Evolutionary conservation across 2,113 vertebrate species (phyloP).

Genomic region (Paradisaea rubra): DNA sequence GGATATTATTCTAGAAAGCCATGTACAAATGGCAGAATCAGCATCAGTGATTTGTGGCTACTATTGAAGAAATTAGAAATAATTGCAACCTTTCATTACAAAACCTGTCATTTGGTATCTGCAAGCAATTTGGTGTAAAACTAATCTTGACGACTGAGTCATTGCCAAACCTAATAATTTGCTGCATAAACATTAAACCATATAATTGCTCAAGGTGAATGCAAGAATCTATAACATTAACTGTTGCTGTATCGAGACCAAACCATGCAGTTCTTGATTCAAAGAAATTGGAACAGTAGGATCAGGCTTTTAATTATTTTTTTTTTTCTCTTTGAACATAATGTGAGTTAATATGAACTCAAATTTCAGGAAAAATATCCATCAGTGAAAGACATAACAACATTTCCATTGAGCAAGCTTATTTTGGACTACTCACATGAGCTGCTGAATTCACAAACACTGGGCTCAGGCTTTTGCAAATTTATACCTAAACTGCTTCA

Average conservation of each 20-base stretch:
- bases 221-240: constrained; percentile 1
- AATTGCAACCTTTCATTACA: constrained; percentile 48
- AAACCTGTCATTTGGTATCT: constrained; percentile 46
- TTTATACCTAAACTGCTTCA: neutral
- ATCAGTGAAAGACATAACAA: neutral
- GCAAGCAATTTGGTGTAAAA: constrained; percentile 18
- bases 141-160: constrained; percentile 34
- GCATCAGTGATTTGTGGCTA: constrained; percentile 20
- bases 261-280: neutral
- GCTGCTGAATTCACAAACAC: neutral
- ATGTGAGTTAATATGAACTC: neutral
- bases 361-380: neutral
- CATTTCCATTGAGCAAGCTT: neutral
- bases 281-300: neutral
- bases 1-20: constrained; percentile 21
- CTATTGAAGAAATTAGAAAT: constrained; percentile 54
- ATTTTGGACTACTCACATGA: neutral
- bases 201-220: constrained; percentile 29
- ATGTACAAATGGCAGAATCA: neutral
- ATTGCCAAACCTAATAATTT: constrained; percentile 41
- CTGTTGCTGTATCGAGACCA: neutral
- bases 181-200: constrained; percentile 21
- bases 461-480: neutral
- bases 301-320: neutral
- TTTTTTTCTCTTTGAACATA: neutral